phyloP scores from a whole-genome alignment of 2,797 vertebrate species.

The Eidolon dupreanum region DNA sequence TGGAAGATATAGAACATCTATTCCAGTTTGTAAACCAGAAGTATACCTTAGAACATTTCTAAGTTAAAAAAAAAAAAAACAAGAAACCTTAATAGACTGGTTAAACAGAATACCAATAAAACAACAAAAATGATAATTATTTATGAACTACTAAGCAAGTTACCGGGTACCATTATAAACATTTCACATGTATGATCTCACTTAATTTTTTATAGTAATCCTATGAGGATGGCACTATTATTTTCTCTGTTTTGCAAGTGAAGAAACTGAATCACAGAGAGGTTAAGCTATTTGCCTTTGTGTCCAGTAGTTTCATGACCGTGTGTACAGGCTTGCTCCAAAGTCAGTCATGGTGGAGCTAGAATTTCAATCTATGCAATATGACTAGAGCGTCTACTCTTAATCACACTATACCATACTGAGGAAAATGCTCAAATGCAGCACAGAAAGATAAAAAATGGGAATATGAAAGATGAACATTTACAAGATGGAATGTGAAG shows the following conservation, averaged over 20 bases:
- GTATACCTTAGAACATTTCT: background rate
- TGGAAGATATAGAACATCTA: background rate
- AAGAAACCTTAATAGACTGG: background rate
- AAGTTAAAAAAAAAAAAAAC: background rate
- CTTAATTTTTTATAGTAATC: background rate
- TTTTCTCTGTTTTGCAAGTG: background rate
- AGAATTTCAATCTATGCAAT: background rate
- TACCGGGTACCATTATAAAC: background rate
- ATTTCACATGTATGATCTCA: background rate
- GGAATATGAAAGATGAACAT: background rate
- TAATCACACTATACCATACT: background rate
- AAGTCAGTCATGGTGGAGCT: background rate
- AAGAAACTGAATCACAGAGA: background rate
- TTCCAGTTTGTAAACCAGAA: slow-evolving; percentile 41
- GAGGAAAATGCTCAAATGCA: background rate
- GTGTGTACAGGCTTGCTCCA: too few relatives aligned
- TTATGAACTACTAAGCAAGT: background rate
- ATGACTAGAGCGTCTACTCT: background rate
- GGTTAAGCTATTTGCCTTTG: background rate
- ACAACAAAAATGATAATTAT: background rate
- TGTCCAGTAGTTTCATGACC: too few relatives aligned
- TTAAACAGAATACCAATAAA: background rate
- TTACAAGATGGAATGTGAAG: background rate
- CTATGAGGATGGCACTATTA: background rate
- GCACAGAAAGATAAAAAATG: background rate